A percentile compares a stretch with the other conserved stretches of the same genome.
Evolutionary conservation across 2,888 invertebrate genomes (phyloP).

Genomic region (Ceratothoa steindachneri): DNA sequence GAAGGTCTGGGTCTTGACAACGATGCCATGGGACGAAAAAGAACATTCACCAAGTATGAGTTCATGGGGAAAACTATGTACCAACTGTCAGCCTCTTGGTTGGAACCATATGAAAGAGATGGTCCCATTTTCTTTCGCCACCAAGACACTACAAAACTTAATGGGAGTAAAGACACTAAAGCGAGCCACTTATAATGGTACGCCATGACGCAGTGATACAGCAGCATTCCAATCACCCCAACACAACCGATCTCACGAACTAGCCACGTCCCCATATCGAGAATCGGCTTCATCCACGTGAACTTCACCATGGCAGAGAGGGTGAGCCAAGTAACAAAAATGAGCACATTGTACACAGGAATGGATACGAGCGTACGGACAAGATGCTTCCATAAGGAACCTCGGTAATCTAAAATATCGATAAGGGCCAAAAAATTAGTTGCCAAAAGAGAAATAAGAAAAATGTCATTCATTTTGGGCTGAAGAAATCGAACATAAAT

Average conservation of each 20-base stretch:
- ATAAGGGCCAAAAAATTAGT: slow-evolving; percentile 55
- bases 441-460: slow-evolving; percentile 55
- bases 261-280: slow-evolving; percentile 48
- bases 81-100: slow-evolving; percentile 50
- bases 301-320: slow-evolving; percentile 55
- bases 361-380: slow-evolving; percentile 53
- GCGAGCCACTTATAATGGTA: neutral
- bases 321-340: slow-evolving; percentile 55
- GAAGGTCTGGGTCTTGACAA: slow-evolving; percentile 50
- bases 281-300: slow-evolving; percentile 52
- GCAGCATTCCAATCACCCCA: slow-evolving; percentile 41
- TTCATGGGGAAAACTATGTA: slow-evolving; percentile 54
- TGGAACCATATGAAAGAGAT: neutral
- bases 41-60: slow-evolving; percentile 50
- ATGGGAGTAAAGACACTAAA: neutral
- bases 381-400: slow-evolving; percentile 53
- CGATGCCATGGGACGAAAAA: slow-evolving; percentile 51
- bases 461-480: slow-evolving; percentile 58
- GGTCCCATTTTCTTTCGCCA: neutral
- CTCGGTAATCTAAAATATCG: slow-evolving; percentile 54
- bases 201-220: slow-evolving; percentile 27
- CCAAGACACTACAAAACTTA: neutral
- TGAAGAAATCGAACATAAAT: slow-evolving; percentile 55
- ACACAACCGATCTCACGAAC: slow-evolving; percentile 23
- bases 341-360: slow-evolving; percentile 55